Conservation (phyloP, 2,797 vertebrate genomes). For the Falco peregrinus region DNA sequence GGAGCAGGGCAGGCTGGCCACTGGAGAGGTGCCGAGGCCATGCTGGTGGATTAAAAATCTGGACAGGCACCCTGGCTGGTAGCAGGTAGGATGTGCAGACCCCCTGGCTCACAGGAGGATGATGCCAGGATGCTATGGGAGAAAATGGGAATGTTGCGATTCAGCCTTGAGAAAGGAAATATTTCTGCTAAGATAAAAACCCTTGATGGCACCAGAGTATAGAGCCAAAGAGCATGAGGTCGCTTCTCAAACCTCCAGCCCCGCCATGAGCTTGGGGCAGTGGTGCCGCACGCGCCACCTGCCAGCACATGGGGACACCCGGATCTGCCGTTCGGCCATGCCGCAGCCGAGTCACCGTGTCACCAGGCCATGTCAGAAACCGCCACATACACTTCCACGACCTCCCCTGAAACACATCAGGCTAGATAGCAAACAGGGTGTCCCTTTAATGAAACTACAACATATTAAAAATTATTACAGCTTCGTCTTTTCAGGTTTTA, state of each 20-base stretch:
- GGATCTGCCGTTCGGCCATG: accelerated
- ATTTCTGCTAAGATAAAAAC: neutral
- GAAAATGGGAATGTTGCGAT: neutral
- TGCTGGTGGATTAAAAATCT: neutral
- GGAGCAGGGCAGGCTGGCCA: neutral
- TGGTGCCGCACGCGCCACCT: neutral
- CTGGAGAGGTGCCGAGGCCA: neutral
- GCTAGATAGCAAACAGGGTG: conserved; percentile 59
- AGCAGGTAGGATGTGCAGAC: neutral
- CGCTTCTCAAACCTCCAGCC: neutral
- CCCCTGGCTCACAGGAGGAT: accelerated
- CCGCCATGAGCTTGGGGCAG: neutral
- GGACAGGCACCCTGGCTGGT: accelerated
- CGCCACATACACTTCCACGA: neutral
- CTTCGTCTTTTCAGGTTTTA: conserved; percentile 76
- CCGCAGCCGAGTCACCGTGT: neutral
- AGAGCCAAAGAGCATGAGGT: neutral
- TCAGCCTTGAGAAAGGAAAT: neutral
- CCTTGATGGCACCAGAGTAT: neutral
- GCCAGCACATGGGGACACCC: accelerated
- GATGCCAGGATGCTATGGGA: neutral
- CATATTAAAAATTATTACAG: conserved; percentile 76
- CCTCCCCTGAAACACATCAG: neutral
- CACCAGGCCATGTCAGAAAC: neutral
- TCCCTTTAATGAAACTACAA: conserved; percentile 73